phyloP scores from a whole-genome alignment of 2,888 invertebrate genomes.

The Melinopterus prodromus region DNA sequence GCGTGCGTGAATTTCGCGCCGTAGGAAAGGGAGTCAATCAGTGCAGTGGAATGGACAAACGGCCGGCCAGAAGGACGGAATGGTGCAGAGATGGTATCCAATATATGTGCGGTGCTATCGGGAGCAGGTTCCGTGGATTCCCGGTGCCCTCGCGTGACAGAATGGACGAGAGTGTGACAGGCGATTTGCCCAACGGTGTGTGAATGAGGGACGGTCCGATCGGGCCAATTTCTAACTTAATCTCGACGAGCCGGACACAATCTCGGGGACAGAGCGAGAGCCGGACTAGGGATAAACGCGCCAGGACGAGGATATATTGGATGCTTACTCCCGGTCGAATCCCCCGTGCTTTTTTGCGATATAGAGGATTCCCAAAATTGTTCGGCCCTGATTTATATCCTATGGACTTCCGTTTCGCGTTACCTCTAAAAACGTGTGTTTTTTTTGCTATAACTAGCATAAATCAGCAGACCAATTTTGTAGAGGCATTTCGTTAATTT shows the following conservation, averaged over 20 bases:
- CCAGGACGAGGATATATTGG: slow-evolving; percentile 56
- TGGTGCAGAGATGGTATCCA: slow-evolving; percentile 24
- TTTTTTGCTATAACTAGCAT: neutral
- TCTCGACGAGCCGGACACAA: slow-evolving; percentile 57
- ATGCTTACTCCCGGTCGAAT: slow-evolving; percentile 54
- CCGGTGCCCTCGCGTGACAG: slow-evolving; percentile 34
- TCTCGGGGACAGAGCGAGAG: slow-evolving; percentile 48
- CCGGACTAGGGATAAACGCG: slow-evolving; percentile 23
- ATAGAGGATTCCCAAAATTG: slow-evolving; percentile 4
- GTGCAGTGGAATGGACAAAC: slow-evolving; percentile 24
- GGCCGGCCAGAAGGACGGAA: slow-evolving; percentile 35
- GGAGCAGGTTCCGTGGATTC: slow-evolving; percentile 13
- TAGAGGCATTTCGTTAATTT: too few relatives aligned
- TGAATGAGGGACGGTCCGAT: slow-evolving; percentile 60
- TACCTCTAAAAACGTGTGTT: neutral
- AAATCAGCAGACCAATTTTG: neutral
- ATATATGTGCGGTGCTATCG: slow-evolving; percentile 8
- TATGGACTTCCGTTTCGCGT: neutral
- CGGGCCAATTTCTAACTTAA: slow-evolving; percentile 61
- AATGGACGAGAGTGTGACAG: slow-evolving; percentile 54
- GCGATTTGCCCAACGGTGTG: slow-evolving; percentile 59
- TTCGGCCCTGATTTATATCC: neutral
- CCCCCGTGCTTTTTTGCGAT: slow-evolving; percentile 14
- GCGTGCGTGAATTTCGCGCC: neutral
- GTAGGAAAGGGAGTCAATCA: slow-evolving; percentile 20